Evolutionary conservation across 2,113 vertebrate genomes (phyloP).

Genomic region (Grallaria varia): DNA sequence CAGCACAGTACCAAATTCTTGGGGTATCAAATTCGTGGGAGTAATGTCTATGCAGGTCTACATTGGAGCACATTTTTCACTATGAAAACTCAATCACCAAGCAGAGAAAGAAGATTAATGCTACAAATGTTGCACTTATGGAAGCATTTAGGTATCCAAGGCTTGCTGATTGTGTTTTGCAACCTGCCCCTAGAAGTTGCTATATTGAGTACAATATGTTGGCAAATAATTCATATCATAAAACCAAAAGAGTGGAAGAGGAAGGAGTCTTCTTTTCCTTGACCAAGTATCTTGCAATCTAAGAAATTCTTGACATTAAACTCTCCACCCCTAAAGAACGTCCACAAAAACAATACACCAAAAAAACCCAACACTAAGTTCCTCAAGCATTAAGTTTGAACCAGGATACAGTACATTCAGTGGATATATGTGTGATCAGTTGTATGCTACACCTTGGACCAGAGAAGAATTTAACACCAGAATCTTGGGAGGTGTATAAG

Average conservation of each 20-base stretch:
- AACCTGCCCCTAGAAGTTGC: not conserved
- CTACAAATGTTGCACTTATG: not conserved
- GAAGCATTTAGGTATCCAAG: not conserved
- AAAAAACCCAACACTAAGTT: not conserved
- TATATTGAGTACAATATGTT: not conserved
- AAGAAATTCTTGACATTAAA: not conserved
- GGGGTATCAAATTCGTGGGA: not conserved
- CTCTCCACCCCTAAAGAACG: not conserved
- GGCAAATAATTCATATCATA: not conserved
- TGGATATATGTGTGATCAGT: not conserved
- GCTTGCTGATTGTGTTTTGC: not conserved
- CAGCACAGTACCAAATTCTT: not conserved
- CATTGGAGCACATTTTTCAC: not conserved
- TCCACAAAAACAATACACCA: not conserved
- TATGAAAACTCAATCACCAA: not conserved
- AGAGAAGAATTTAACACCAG: not conserved
- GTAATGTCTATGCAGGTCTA: not conserved
- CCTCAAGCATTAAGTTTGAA: not conserved
- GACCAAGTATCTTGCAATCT: not conserved
- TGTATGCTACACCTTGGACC: not conserved
- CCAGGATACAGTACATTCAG: not conserved
- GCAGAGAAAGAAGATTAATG: not conserved
- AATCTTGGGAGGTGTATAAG: not conserved
- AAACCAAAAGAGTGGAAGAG: not conserved
- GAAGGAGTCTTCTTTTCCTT: not conserved